phyloP scores from a whole-genome alignment of 2,797 vertebrate species.

The Crocodylus rhombifer region DNA sequence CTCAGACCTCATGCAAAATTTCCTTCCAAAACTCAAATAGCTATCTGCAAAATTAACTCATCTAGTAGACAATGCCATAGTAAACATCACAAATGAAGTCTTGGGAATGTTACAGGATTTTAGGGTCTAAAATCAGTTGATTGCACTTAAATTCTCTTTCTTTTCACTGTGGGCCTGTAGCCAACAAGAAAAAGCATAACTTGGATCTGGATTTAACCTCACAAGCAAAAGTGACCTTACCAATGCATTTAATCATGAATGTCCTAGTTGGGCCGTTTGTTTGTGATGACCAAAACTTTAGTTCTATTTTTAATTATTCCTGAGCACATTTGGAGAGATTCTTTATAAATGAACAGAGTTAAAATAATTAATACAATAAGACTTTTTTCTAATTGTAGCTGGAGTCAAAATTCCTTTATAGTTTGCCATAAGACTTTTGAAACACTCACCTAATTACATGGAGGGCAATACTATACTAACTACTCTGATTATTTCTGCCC shows the following conservation, averaged over 20 bases:
- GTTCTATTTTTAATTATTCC: not conserved
- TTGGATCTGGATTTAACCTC: not conserved
- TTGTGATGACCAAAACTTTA: not conserved
- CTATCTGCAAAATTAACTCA: not conserved
- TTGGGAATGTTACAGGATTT: not conserved
- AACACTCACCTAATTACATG: not conserved
- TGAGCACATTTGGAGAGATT: not conserved
- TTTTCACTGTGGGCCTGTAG: not conserved
- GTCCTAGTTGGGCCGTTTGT: not conserved
- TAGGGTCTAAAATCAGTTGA: not conserved
- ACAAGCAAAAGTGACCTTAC: not conserved
- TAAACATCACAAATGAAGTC: not conserved
- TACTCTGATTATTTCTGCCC: not conserved
- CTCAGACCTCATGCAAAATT: not conserved
- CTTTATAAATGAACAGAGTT: not conserved
- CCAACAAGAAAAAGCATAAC: not conserved
- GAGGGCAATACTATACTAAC: not conserved
- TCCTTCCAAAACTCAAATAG: not conserved
- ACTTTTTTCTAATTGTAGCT: not conserved
- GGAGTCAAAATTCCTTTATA: not conserved
- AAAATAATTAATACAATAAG: not conserved
- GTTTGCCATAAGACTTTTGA: not conserved
- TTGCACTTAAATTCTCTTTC: not conserved
- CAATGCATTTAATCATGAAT: accelerated
- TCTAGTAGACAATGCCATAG: not conserved